Evolutionary conservation across 2,797 vertebrate genomes (phyloP).

Genomic region (Crocodylus rhombifer): DNA sequence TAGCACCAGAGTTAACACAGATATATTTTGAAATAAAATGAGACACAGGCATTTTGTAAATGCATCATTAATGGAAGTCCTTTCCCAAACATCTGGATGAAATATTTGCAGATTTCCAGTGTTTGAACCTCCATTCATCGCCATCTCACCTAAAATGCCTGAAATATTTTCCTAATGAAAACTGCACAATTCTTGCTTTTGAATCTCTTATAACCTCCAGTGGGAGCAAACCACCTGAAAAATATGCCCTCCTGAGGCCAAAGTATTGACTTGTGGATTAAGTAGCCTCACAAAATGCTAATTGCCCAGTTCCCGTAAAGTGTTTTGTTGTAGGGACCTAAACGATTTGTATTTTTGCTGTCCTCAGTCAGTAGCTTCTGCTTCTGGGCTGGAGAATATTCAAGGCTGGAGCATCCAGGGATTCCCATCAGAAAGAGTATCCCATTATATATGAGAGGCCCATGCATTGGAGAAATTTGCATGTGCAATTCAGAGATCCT

Average conservation of each 20-base stretch:
- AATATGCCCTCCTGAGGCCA: not conserved
- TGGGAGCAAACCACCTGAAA: not conserved
- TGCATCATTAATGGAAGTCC: not conserved
- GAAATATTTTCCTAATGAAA: not conserved
- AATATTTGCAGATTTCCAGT: slow-evolving; percentile 24
- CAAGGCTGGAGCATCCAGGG: not conserved
- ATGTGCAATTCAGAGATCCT: not conserved
- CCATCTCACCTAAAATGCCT: not conserved
- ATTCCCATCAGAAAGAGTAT: not conserved
- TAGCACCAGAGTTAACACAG: slow-evolving; percentile 24
- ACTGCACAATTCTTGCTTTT: not conserved
- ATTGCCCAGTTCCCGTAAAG: not conserved
- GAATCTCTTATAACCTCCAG: not conserved
- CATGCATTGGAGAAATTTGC: not conserved
- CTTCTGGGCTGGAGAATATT: not conserved
- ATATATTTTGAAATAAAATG: slow-evolving; percentile 47
- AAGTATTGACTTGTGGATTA: not conserved
- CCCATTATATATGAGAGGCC: not conserved
- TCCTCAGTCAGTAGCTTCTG: not conserved
- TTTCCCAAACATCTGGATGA: slow-evolving; percentile 49
- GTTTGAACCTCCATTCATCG: slow-evolving; percentile 21
- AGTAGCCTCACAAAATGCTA: not conserved
- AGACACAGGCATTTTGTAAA: slow-evolving; percentile 21
- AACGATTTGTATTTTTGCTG: not conserved
- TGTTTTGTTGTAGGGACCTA: not conserved